These are phyloP conservation scores for Mactromeris polynyma DNA, from an alignment of 2,888 invertebrate species.

Conservation along the genomic window DNA sequence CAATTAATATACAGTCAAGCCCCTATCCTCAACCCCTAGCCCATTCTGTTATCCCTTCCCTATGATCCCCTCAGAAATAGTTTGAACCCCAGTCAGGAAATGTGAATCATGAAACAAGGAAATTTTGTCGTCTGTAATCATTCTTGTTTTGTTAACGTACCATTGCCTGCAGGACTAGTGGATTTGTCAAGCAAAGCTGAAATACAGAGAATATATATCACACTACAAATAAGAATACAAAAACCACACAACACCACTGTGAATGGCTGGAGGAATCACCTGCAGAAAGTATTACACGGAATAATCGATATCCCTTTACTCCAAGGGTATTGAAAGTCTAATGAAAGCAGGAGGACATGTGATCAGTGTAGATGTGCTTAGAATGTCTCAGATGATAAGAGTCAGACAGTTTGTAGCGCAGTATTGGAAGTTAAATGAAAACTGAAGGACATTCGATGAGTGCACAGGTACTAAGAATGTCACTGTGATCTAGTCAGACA, in stretches of 20 bases:
- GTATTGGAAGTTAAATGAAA: too few relatives aligned
- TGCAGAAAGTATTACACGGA: neutral
- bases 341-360: too few relatives aligned
- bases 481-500: too few relatives aligned
- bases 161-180: slow-evolving; percentile 64
- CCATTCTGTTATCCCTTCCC: neutral
- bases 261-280: neutral
- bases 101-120: slow-evolving; percentile 58
- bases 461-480: too few relatives aligned
- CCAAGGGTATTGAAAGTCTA: neutral
- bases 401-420: too few relatives aligned
- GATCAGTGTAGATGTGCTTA: too few relatives aligned
- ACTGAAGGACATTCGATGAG: too few relatives aligned
- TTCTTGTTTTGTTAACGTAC: slow-evolving; percentile 45
- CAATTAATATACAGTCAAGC: too few relatives aligned
- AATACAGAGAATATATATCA: slow-evolving; percentile 34
- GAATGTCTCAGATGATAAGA: too few relatives aligned
- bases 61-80: neutral
- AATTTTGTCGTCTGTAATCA: slow-evolving; percentile 35
- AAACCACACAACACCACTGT: neutral
- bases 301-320: neutral
- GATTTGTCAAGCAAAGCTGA: slow-evolving; percentile 68
- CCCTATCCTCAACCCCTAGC: too few relatives aligned
- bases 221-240: slow-evolving; percentile 22
- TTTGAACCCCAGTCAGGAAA: slow-evolving; percentile 24